Base-by-base conservation (phyloP, 1,140 invertebrate genomes). In the Tetranychus urticae region DNA sequence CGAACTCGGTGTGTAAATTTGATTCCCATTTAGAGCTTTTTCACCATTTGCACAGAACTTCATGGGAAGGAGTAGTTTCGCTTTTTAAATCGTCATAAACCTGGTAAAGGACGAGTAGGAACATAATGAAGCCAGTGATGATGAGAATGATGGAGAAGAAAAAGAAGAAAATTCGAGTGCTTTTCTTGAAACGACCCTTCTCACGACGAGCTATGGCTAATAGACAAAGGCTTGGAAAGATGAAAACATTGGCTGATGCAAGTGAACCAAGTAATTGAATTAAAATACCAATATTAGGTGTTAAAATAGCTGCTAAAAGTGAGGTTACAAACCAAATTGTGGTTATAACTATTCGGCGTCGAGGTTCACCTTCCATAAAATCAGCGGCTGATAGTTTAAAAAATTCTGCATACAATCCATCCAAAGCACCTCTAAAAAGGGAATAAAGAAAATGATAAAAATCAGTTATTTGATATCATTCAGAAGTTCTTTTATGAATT, bases 251-350 rank as follows among this genome's bases (percentile, higher is more conserved):
- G 13, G 52, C 56, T 5, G 64, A 59, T n/a, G 64, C 64, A 23
- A 65, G 50, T 31, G 62, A 63, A 52, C 81, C 82, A 23, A 83
- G 68, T 5, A 82, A 65, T 69, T 80, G 77, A 57, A 84, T 83
- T 13, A 82, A 77, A 10, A 78, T 72, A 31, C 78, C 77, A 65
- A 83, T 83, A 61, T 82, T 81, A 23, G 82, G 80, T 3, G 81
- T 75, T 39, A 80, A 69, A 59, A 81, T 70, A 1, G 81, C 80
- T 1, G 81, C 69, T 0, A 77, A 34, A n/a, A 83, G 65, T 0
- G 79, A 76, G 0, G 75, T 47, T 6, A 70, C 47, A 66, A 82
- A 82, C 80, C 82, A 83, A 4, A 79, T 48, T 0, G 77, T 60
- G 0, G 80, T 78, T 56, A 79, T 73, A 2, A 73, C 46, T 39